These are phyloP conservation scores for Dryococelus australis DNA, from an alignment of 2,888 invertebrate genomes.

Conservation along the genomic window DNA sequence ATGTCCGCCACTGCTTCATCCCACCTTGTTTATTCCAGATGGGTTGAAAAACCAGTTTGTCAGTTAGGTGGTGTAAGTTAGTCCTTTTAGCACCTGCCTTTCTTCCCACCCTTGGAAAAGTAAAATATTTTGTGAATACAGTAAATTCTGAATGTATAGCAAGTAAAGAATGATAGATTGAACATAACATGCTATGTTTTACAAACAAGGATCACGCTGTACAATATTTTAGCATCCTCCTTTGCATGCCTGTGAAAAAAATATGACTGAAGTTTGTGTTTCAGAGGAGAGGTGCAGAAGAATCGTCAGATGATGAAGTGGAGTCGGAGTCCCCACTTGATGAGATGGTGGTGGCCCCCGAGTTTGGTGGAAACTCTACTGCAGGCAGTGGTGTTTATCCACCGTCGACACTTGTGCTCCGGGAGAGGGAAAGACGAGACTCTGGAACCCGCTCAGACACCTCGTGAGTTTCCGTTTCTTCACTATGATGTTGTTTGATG, in stretches of 20 bases:
- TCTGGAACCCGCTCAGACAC: slow-evolving; percentile 74
- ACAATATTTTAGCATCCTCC: background rate
- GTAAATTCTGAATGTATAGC: too few species aligned
- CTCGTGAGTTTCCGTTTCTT: slow-evolving; percentile 62
- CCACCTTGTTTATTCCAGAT: too few species aligned
- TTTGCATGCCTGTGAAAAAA: background rate
- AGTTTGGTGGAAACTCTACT: slow-evolving; percentile 59
- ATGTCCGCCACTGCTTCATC: too few species aligned
- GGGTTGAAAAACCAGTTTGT: too few species aligned
- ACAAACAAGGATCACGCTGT: background rate
- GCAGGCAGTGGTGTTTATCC: slow-evolving; percentile 63
- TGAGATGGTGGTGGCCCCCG: slow-evolving; percentile 69
- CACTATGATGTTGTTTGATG: background rate
- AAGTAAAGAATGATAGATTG: too few species aligned
- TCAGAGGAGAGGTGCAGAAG: slow-evolving; percentile 71
- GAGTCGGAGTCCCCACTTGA: slow-evolving; percentile 84
- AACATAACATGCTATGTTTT: background rate
- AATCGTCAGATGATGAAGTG: slow-evolving; percentile 82
- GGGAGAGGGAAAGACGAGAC: slow-evolving; percentile 68
- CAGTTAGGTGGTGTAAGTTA: too few species aligned
- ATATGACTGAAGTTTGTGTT: slow-evolving; percentile 41
- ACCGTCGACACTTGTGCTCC: slow-evolving; percentile 69
- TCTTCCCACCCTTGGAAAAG: too few species aligned
- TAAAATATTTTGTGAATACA: too few species aligned
- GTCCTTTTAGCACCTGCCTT: too few species aligned